Evolutionary conservation across 1,140 invertebrate species (phyloP), one percentile per base, ranked within the genome.

Genomic region (Cecropterus lyciades): DNA sequence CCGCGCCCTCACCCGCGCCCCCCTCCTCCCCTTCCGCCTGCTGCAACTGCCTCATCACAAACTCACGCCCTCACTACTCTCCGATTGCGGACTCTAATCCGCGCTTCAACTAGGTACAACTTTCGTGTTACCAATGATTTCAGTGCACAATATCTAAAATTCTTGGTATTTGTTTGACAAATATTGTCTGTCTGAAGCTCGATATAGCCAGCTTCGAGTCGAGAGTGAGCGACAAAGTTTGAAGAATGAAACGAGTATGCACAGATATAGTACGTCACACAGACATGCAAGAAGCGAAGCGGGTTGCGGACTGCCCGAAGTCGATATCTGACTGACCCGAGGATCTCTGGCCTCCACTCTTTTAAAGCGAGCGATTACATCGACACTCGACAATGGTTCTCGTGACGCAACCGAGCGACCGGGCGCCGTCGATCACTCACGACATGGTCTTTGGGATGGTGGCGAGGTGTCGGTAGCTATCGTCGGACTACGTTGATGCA

Each of bases 11-110:
- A 92, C 91, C 66, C 66, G 93, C 90, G 64, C 84, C 87, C 66
- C 85, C 91, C 70, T 64, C 84, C 73, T 92, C 93, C 62, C 82
- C 86, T 72, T 91, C 89, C 75, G 92, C 92, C 80, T 93, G 92
- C 76, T 93, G 86, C 72, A 91, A 91, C 80, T 84, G 60, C 77
- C 70, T 77, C 74, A 73, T 85, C 79, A 86, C 69, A 79, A 43
- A 43, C 72, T 72, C 70, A 60, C 14, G 63, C 55, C 30, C 55
- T 49, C 69, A 64, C 67, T 51, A 66, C 37, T 56, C 37, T 56
- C 27, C 16, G 16, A 20, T 20, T 63, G 66, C 51, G 30, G 13
- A 65, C 63, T 69, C 42, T 59, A 57, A 52, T 62, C 68, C 56
- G 57, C 56, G 24, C 43, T 65, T 33, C 17, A 53, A 30, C 13